Evolutionary conservation across 1,140 invertebrate genomes (phyloP).

Genomic region (Pogonognathellus flavescens): DNA sequence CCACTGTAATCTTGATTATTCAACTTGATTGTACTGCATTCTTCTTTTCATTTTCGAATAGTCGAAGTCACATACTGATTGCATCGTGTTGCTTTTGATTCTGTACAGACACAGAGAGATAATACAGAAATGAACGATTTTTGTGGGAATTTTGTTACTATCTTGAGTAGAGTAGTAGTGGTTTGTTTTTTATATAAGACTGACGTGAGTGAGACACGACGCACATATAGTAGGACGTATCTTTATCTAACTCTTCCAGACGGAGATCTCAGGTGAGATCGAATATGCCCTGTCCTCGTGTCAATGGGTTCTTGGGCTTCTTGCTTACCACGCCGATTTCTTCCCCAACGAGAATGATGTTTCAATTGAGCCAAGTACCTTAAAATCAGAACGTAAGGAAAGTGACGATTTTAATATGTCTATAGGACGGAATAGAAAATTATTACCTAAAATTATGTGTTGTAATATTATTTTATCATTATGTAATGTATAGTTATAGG

Average conservation of each 20-base stretch:
- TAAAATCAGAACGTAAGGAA: constrained; percentile 37
- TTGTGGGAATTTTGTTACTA: background rate
- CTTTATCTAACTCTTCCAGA: constrained; percentile 83
- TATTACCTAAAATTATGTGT: too few species aligned
- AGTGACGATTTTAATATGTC: background rate
- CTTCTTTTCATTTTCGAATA: constrained; percentile 1
- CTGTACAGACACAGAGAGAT: constrained; percentile 2
- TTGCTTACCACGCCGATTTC: constrained; percentile 82
- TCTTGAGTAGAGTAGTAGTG: background rate
- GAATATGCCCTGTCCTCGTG: constrained; percentile 85
- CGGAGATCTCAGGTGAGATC: constrained; percentile 88
- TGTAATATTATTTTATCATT: too few species aligned
- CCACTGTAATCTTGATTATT: constrained; percentile 22
- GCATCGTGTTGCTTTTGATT: constrained; percentile 30
- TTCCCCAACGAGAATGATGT: constrained; percentile 66
- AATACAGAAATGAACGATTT: too few species aligned
- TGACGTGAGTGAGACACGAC: background rate
- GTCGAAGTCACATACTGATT: constrained; percentile 21
- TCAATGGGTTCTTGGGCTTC: constrained; percentile 67
- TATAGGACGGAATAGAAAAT: background rate
- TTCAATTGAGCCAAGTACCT: constrained; percentile 67
- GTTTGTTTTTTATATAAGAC: constrained; percentile 5
- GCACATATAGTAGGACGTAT: background rate
- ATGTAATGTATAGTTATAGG: background rate
- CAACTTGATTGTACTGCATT: constrained; percentile 22